Percentiles rank a stretch among this genome's conserved stretches.
phyloP scores from a whole-genome alignment of 2,113 vertebrate species.

The Heterotis niloticus region DNA sequence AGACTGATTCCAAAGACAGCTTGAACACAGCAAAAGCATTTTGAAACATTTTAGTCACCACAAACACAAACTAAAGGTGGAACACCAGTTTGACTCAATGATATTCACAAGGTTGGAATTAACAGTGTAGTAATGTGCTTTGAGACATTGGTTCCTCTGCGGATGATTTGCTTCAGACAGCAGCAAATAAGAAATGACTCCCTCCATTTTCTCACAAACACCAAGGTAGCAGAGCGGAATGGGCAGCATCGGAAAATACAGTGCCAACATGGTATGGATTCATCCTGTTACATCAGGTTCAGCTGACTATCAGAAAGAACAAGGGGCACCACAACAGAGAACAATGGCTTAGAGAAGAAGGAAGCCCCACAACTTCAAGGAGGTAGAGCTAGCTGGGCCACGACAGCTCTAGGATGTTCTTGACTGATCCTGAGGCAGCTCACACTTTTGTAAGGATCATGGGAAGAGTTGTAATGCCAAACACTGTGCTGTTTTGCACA shows the following conservation, averaged over 20 bases:
- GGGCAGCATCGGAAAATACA: too few species aligned
- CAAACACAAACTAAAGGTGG: too few species aligned
- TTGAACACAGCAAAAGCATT: too few species aligned
- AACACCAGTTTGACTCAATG: too few species aligned
- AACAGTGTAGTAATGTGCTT: too few species aligned
- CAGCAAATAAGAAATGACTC: not conserved
- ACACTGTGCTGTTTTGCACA: too few species aligned
- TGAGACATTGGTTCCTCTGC: too few species aligned
- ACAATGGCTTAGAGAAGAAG: conserved; percentile 10
- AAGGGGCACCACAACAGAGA: not conserved
- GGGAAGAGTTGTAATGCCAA: not conserved
- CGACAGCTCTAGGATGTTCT: not conserved
- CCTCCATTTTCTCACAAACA: not conserved
- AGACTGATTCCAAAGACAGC: too few species aligned
- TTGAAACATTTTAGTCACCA: too few species aligned
- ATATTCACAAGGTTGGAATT: too few species aligned
- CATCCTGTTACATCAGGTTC: not conserved
- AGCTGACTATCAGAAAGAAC: not conserved
- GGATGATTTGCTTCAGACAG: not conserved
- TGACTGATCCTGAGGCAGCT: conserved; percentile 18
- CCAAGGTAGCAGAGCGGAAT: not conserved
- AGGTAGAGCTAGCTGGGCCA: not conserved
- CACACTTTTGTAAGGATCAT: not conserved
- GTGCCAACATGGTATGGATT: not conserved
- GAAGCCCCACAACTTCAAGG: not conserved